Conservation (phyloP, 1,140 invertebrate species). For the Belonocnema kinseyi region DNA sequence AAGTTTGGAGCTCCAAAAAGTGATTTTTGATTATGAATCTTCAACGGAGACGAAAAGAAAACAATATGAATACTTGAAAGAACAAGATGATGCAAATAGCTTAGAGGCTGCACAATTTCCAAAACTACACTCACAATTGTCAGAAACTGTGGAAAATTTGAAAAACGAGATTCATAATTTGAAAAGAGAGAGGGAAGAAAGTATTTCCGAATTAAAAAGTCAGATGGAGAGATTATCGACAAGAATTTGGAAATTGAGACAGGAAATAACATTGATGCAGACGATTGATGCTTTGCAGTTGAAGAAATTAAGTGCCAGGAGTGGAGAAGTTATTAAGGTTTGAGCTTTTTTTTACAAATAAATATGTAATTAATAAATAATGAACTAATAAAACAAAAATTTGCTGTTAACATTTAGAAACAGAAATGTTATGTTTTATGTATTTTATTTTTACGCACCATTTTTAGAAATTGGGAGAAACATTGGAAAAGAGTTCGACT, state of each 20-base stretch:
- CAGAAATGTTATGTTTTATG: neutral
- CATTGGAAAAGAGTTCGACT: slow-evolving; percentile 55
- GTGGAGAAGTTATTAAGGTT: slow-evolving; percentile 63
- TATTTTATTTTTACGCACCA: slow-evolving; percentile 27
- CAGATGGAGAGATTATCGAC: slow-evolving; percentile 53
- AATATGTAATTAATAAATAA: neutral
- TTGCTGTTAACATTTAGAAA: neutral
- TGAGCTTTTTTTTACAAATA: slow-evolving; percentile 33
- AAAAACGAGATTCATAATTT: slow-evolving; percentile 56
- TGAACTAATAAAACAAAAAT: too few species aligned
- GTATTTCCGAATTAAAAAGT: slow-evolving; percentile 53
- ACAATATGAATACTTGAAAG: slow-evolving; percentile 70
- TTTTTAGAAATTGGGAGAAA: slow-evolving; percentile 62
- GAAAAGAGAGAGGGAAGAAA: slow-evolving; percentile 50
- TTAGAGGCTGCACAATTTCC: slow-evolving; percentile 56
- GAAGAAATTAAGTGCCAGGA: slow-evolving; percentile 63
- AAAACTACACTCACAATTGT: slow-evolving; percentile 55
- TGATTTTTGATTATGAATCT: slow-evolving; percentile 62
- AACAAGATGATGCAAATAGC: slow-evolving; percentile 61
- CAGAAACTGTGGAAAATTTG: slow-evolving; percentile 55
- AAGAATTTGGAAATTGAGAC: slow-evolving; percentile 54
- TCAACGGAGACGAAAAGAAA: slow-evolving; percentile 63
- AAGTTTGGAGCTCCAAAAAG: slow-evolving; percentile 55
- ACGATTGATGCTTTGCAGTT: slow-evolving; percentile 58
- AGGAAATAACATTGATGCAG: slow-evolving; percentile 57